Evolutionary conservation across 1,140 invertebrate species (phyloP).

Genomic region (Tribolium castaneum): DNA sequence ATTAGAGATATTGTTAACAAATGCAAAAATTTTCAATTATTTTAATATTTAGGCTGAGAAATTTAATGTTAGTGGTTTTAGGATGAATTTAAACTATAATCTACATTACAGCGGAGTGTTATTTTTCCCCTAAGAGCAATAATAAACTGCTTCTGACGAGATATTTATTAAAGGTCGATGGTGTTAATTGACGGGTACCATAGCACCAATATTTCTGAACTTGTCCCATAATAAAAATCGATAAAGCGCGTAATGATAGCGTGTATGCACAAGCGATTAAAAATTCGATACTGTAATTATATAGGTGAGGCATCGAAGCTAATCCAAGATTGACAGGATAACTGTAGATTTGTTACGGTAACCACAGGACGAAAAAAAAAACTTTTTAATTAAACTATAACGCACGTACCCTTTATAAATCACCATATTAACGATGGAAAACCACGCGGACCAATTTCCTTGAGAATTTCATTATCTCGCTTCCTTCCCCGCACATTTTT

Average conservation of each 20-base stretch:
- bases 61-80: too few species aligned
- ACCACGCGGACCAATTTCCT: constrained; percentile 24
- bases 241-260: constrained; percentile 39
- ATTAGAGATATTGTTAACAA: too few species aligned
- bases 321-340: constrained; percentile 26
- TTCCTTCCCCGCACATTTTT: constrained; percentile 1
- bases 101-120: background rate
- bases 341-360: constrained; percentile 15
- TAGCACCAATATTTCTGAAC: constrained; percentile 41
- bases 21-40: too few species aligned
- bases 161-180: constrained; percentile 46
- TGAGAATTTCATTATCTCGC: constrained; percentile 31
- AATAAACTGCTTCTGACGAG: constrained; percentile 21
- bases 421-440: constrained; percentile 35
- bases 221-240: constrained; percentile 39
- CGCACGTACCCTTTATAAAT: constrained; percentile 25
- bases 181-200: constrained; percentile 46
- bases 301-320: constrained; percentile 4
- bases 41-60: too few species aligned
- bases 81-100: too few species aligned
- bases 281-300: constrained; percentile 36
- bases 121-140: background rate
- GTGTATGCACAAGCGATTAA: constrained; percentile 37
- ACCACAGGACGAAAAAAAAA: background rate
- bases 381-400: constrained; percentile 25